Conservation (phyloP, 2,888 invertebrate species). For the Epicampocera succincta region DNA sequence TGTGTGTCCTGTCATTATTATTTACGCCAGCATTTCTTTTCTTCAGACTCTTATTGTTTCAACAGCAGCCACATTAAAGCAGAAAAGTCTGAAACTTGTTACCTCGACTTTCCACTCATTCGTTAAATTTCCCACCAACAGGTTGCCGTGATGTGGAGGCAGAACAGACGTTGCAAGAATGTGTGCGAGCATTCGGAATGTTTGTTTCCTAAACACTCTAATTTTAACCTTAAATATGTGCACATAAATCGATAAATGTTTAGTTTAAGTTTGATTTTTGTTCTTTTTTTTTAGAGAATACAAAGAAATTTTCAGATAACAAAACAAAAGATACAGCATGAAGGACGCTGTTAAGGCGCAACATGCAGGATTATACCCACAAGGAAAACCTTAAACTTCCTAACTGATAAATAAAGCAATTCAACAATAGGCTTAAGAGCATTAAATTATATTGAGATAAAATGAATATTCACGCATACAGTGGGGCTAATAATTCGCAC, state of each 20-base stretch:
- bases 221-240: background rate
- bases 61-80: background rate
- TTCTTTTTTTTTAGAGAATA: background rate
- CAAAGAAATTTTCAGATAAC: constrained; percentile 12
- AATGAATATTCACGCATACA: background rate
- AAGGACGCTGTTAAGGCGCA: constrained; percentile 42
- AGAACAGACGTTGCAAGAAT: background rate
- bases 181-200: background rate
- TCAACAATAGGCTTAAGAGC: constrained; percentile 3
- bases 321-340: constrained; percentile 6
- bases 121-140: constrained; percentile 53
- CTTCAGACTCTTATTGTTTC: constrained; percentile 20
- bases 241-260: constrained; percentile 20
- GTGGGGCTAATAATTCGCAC: background rate
- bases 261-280: background rate
- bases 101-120: background rate
- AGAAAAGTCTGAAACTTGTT: background rate
- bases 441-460: background rate
- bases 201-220: background rate
- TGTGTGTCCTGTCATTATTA: constrained; percentile 46
- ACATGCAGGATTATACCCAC: constrained; percentile 5
- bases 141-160: constrained; percentile 33
- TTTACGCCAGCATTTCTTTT: constrained; percentile 7
- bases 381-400: too few relatives aligned
- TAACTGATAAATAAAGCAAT: constrained; percentile 24